phyloP scores from a whole-genome alignment of 2,797 vertebrate genomes.

The Gadopsis marmoratus region DNA sequence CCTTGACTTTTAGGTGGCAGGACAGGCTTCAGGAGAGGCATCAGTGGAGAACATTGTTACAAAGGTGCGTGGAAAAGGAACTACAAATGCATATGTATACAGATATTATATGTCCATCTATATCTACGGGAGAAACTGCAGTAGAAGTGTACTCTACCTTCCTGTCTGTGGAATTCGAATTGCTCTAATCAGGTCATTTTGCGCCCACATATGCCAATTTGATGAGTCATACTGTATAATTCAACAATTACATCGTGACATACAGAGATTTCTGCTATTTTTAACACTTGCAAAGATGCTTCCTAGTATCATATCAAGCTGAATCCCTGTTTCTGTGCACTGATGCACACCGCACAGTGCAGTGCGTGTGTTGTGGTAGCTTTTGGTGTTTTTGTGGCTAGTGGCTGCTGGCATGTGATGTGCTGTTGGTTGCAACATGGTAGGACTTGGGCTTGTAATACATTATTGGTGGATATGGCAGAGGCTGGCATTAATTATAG shows the following conservation, averaged over 20 bases:
- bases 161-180: neutral
- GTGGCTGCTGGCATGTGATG: neutral
- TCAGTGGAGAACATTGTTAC: constrained; percentile 86
- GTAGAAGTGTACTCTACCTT: neutral
- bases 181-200: neutral
- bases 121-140: neutral
- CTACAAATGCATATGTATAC: neutral
- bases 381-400: neutral
- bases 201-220: neutral
- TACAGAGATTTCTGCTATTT: neutral
- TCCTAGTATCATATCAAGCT: neutral
- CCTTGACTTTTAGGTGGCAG: constrained; percentile 82
- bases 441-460: neutral
- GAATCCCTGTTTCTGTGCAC: neutral
- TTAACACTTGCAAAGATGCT: neutral
- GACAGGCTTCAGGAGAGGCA: constrained; percentile 89
- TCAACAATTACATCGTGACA: neutral
- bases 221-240: neutral
- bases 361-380: neutral
- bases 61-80: constrained; percentile 79
- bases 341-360: too few relatives aligned
- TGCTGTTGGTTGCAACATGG: too few relatives aligned
- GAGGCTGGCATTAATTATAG: constrained; percentile 1
- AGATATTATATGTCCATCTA: neutral
- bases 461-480: neutral